A percentile compares a stretch with the other conserved stretches of the same genome.
Conservation (phyloP, 2,113 vertebrate species). For the Vidua macroura region DNA sequence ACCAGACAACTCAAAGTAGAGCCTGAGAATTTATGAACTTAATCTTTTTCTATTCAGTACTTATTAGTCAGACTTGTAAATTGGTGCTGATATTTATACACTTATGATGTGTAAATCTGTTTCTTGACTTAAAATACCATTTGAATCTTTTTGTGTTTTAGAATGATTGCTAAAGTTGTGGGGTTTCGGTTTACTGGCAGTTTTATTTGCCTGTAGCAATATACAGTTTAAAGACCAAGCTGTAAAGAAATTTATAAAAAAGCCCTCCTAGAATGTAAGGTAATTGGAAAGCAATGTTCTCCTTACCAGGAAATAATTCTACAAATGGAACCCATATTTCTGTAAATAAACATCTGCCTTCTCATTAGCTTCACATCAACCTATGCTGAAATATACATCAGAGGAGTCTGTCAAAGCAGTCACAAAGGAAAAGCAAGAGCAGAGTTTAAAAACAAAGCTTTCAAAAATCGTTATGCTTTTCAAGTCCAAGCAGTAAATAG, state of each 20-base stretch:
- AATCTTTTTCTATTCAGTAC: background rate
- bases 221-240: background rate
- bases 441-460: conserved; percentile 58
- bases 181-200: background rate
- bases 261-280: background rate
- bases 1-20: background rate
- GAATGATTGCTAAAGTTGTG: background rate
- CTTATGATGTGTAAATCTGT: background rate
- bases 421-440: conserved; percentile 48
- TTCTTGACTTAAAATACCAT: conserved; percentile 1
- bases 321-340: conserved; percentile 45
- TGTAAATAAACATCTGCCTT: conserved; percentile 40
- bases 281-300: conserved; percentile 11
- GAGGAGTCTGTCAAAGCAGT: conserved; percentile 42
- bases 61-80: background rate
- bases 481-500: conserved; percentile 27
- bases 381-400: conserved; percentile 61
- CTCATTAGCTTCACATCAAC: conserved; percentile 50
- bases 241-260: background rate
- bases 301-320: conserved; percentile 34
- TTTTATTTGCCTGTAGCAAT: background rate
- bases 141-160: background rate
- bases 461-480: conserved; percentile 56
- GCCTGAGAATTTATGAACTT: background rate
- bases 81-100: background rate